Base-by-base conservation (phyloP, 2,888 invertebrate species). In the Xestia rhomboidea region DNA sequence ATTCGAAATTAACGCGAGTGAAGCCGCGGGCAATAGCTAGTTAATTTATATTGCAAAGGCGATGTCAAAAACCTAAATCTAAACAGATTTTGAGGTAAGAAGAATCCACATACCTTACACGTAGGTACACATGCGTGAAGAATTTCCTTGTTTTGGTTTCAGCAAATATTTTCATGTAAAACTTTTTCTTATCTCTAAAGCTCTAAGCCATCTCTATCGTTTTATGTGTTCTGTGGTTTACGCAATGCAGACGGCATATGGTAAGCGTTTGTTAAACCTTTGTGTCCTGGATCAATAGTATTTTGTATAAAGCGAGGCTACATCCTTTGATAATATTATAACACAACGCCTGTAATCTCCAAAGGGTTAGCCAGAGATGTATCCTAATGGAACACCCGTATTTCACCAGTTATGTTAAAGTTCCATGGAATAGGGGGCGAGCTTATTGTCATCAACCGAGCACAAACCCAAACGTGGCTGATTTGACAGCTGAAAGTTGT, bases 221-320 rank as follows among this genome's bases (percentile, higher is more conserved):
- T 44, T 1, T 18, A 21, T 21, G 15, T 2, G 24, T 8, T 51
- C 49, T 66, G 49, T 66, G 49, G 49, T 49, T 66, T 66, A 76
- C 69, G 66, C 80, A 84, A 49, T 79, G 81, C 80, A 62, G 79
- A 72, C 34, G n/a, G 15, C 54, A 73, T 54, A 79, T 62, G 73
- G 81, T 49, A 75, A 57, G 30, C 57, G 54, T 49, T 49, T 72
- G 60, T 68, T 41, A 34, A 79, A 69, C 27, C 57, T 44, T 44
- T 82, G 41, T 57, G 41, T 57, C 44, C 38, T 68, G 46, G 46
- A 54, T 72, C 72, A 78, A 68, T 83, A 80, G 24, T 66, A 76
- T 68, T 68, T 44, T 15, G n/a, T 41, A 30, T 66, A 54, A 62
- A 80, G 51, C 51, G 27, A 44, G 18, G 34, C 10, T n/a, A 34